Percentiles rank a stretch among this genome's conserved stretches.
Conservation (phyloP, 2,888 invertebrate species). For the Drosophila fulvimacula region DNA sequence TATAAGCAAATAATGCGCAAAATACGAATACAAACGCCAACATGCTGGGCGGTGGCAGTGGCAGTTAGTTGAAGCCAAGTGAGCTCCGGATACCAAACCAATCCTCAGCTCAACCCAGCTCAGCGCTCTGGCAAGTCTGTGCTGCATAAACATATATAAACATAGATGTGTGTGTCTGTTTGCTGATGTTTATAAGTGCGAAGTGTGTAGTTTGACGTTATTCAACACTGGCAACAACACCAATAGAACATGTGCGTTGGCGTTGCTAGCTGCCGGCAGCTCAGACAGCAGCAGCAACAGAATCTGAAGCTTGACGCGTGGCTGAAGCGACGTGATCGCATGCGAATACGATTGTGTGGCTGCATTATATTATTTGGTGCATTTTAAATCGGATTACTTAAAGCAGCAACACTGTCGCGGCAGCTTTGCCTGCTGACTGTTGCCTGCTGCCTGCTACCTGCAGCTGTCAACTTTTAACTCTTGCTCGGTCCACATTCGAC, state of each 20-base stretch:
- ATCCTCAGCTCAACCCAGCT: conserved; percentile 23
- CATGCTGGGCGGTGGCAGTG: conserved; percentile 8
- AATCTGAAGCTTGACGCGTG: conserved; percentile 13
- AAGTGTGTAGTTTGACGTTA: conserved; percentile 66
- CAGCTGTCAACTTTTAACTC: conserved; percentile 17
- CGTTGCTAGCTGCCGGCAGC: neutral
- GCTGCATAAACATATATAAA: conserved; percentile 11
- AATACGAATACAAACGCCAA: conserved; percentile 46
- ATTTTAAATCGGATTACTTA: conserved; percentile 78
- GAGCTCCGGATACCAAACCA: conserved; percentile 28
- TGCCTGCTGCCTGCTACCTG: neutral
- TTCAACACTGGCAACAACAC: conserved; percentile 59
- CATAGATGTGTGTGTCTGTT: neutral
- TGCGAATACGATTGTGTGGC: conserved; percentile 70
- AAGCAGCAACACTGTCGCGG: conserved; percentile 56
- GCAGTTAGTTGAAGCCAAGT: conserved; percentile 34
- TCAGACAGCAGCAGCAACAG: neutral
- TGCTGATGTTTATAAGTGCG: conserved; percentile 38
- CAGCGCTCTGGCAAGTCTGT: conserved; percentile 35
- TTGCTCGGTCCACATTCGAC: conserved; percentile 9
- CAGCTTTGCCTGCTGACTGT: conserved; percentile 41
- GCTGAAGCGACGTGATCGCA: conserved; percentile 67
- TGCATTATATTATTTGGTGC: conserved; percentile 63
- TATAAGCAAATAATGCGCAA: conserved; percentile 64
- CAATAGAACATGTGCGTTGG: conserved; percentile 20